Base-by-base conservation (phyloP, 30 jellyfish, hydroid and myxozoan species). In the Sanderia malayensis region DNA sequence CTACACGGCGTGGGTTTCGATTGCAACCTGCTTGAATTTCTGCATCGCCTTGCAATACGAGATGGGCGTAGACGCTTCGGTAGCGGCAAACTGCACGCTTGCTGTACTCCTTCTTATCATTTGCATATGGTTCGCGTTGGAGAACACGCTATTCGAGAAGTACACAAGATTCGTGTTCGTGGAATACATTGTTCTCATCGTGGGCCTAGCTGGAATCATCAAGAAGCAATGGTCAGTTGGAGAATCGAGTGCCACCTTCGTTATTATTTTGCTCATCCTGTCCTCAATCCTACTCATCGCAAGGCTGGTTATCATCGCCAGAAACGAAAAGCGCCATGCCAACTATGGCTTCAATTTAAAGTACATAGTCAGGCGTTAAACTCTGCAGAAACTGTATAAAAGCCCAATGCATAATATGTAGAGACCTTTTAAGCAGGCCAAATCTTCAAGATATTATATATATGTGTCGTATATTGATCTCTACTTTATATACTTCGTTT, bases 1-100 rank as follows among this genome's bases (percentile, higher is more conserved):
- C 59, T 81, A 70, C 93, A 30, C 79, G n/a, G 63, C 93, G 17
- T 81, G 93, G 93, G 76, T 70, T 6, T 68, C 93, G 2, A 70
- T 81, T 24, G 93, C 93, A 0, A 45, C 93, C 11, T 69, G 80
- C 55, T 46, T 81, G 33, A 81, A 81, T 61, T 68, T 81, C 1
- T 60, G 82, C 34, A 70, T 81, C n/a, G 58, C 70, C 17, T 44
- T 70, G 74, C 79, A 61, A 33, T 22, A 71, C 46, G 80, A 55
- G 41, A 26, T 70, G 79, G 30, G 44, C 28, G 69, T 52, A 17
- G 59, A 61, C 30, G 75, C 62, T 4, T 27, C 91, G 0, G 32
- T 70, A 31, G 70, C 94, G 10, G 94, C 80, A 17, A 46, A 60
- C 1, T 80, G 89, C 2, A 82, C 81, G 44, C 59, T 86, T 7